A percentile compares a stretch with the other conserved stretches of the same genome.
These are phyloP conservation scores for Tapera naevia DNA, from an alignment of 2,797 vertebrate genomes.

Conservation along the genomic window DNA sequence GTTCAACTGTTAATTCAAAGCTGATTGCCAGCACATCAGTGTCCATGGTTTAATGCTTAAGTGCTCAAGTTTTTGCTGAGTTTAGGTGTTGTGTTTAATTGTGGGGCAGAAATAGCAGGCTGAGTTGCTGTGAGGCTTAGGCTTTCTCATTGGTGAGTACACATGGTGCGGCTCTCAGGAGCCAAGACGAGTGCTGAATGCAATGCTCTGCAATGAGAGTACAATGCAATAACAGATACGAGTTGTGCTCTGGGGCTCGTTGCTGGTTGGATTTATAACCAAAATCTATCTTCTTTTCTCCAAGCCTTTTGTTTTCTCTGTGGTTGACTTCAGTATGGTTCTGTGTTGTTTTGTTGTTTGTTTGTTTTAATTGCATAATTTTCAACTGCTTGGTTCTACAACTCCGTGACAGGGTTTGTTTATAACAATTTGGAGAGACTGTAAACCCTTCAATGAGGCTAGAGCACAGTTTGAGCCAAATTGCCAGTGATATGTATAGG, in stretches of 20 bases:
- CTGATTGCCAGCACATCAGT: background rate
- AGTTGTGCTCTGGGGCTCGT: background rate
- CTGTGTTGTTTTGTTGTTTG: background rate
- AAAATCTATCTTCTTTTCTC: background rate
- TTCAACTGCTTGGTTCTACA: background rate
- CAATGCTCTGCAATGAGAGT: background rate
- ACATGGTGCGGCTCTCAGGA: background rate
- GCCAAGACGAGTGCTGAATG: background rate
- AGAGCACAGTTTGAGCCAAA: background rate
- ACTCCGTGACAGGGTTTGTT: background rate
- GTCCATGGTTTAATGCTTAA: background rate
- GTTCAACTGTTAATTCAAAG: background rate
- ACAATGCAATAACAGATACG: background rate
- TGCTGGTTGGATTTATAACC: background rate
- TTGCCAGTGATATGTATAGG: background rate
- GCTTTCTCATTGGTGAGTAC: background rate
- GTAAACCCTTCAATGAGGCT: background rate
- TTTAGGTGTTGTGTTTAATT: background rate
- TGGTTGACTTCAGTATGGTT: background rate
- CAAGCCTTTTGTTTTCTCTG: background rate
- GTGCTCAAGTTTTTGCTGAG: background rate
- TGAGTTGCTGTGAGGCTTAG: background rate
- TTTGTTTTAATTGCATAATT: background rate
- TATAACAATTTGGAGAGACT: background rate
- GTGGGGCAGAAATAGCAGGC: background rate